These are phyloP conservation scores for Sialia sialis DNA, from an alignment of 2,113 vertebrate genomes.

Conservation along the genomic window DNA sequence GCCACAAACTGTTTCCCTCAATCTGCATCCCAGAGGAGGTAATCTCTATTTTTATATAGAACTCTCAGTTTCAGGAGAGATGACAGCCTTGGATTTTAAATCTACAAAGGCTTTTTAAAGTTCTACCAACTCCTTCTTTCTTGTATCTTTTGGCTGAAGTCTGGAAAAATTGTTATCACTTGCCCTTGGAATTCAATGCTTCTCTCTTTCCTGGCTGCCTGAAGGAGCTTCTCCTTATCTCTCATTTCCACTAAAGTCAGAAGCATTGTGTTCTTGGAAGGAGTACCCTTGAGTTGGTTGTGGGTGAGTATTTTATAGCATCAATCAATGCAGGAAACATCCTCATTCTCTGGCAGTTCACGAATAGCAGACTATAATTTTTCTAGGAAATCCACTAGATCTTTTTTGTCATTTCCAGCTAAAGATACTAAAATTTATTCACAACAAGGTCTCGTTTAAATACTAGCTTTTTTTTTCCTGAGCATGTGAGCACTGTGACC, in stretches of 20 bases:
- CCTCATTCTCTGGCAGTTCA: conserved; percentile 27
- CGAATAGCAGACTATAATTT: neutral
- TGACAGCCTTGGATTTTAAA: conserved; percentile 41
- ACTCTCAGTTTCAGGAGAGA: conserved; percentile 7
- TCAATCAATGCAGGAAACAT: conserved; percentile 32
- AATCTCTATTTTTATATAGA: conserved; percentile 33
- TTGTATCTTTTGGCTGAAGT: conserved; percentile 59
- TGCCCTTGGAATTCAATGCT: conserved; percentile 63
- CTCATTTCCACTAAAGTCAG: conserved; percentile 65
- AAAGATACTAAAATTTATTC: conserved; percentile 4
- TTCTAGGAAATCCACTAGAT: conserved; percentile 43
- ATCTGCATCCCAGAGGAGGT: neutral
- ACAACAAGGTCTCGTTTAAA: neutral
- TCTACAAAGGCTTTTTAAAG: conserved; percentile 54
- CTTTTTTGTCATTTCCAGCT: neutral
- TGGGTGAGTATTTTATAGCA: conserved; percentile 52
- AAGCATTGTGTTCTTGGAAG: conserved; percentile 62
- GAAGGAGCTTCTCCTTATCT: conserved; percentile 67
- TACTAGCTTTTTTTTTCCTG: neutral
- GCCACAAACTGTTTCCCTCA: neutral
- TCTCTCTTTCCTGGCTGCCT: conserved; percentile 61
- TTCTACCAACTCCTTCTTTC: conserved; percentile 40
- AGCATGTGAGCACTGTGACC: neutral
- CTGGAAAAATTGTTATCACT: conserved; percentile 66
- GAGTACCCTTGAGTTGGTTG: conserved; percentile 60